Conservation (phyloP, 1,140 invertebrate genomes). For the Caenorhabditis remanei region DNA sequence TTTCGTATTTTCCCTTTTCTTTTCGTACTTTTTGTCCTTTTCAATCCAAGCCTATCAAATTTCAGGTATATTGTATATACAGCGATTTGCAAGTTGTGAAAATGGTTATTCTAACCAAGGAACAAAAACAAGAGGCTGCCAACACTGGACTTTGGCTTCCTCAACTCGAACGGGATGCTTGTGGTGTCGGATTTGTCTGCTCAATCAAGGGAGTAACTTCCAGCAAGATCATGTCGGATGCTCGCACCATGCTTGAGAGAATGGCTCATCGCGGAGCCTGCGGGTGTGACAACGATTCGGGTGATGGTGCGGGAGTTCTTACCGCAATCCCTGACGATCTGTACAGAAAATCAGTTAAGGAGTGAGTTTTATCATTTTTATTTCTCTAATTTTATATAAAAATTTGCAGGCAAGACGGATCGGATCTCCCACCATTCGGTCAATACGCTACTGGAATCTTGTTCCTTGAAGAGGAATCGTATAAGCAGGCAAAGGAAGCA, state of each 20-base stretch:
- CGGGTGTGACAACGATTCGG: constrained; percentile 97
- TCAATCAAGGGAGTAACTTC: constrained; percentile 93
- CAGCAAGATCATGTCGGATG: constrained; percentile 95
- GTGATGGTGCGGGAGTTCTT: constrained; percentile 95
- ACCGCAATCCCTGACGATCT: constrained; percentile 94
- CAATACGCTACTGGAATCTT: constrained; percentile 95
- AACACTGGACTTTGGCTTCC: constrained; percentile 92
- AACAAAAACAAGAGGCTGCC: constrained; percentile 69
- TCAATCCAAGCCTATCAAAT: background rate
- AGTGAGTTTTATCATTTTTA: constrained; percentile 71
- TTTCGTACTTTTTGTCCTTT: background rate
- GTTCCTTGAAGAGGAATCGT: constrained; percentile 88
- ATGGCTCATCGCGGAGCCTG: constrained; percentile 99
- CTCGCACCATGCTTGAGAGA: constrained; percentile 89
- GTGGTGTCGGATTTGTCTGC: constrained; percentile 98
- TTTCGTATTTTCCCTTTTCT: background rate
- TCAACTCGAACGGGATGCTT: constrained; percentile 91
- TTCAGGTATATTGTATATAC: constrained; percentile 32
- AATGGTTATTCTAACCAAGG: constrained; percentile 76
- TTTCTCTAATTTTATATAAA: background rate
- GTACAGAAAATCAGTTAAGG: constrained; percentile 88
- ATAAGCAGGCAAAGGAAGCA: constrained; percentile 85
- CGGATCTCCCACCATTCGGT: constrained; percentile 88
- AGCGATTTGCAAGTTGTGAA: background rate
- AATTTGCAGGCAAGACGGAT: constrained; percentile 80